These are phyloP conservation scores for Hydropsyche tenuis DNA, from an alignment of 1,140 invertebrate genomes.

Conservation along the genomic window DNA sequence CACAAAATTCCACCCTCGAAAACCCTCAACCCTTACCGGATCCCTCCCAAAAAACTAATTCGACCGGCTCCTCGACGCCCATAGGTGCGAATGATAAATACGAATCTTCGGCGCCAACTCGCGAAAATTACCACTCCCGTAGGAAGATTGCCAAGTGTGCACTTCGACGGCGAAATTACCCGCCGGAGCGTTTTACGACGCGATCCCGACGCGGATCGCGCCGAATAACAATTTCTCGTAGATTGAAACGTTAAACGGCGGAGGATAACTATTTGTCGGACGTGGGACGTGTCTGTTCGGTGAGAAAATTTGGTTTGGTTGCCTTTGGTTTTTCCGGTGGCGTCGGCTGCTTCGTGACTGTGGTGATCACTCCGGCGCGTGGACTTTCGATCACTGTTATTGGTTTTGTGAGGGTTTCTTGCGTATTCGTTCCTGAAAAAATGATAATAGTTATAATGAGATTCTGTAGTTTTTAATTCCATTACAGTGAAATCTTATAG, in stretches of 20 bases:
- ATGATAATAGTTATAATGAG: background rate
- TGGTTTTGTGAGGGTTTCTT: background rate
- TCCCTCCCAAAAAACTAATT: too few relatives aligned
- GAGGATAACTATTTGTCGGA: too few relatives aligned
- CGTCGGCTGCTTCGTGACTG: background rate
- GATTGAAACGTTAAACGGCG: slow-evolving; percentile 13
- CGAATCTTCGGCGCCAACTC: background rate
- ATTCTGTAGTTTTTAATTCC: too few relatives aligned
- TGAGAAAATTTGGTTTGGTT: too few relatives aligned
- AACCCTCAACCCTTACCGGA: too few relatives aligned
- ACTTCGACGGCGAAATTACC: slow-evolving; percentile 45
- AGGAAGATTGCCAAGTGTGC: slow-evolving; percentile 38
- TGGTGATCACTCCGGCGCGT: background rate
- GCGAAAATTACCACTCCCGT: background rate
- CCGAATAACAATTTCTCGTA: slow-evolving; percentile 23
- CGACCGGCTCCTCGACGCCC: too few relatives aligned
- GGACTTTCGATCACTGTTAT: background rate
- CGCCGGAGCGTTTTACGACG: slow-evolving; percentile 30
- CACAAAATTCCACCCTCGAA: too few relatives aligned
- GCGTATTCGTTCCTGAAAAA: background rate
- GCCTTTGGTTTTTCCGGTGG: background rate
- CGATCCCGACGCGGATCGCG: slow-evolving; percentile 9
- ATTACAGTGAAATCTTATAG: too few relatives aligned
- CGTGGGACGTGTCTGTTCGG: too few relatives aligned
- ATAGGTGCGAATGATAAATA: too few relatives aligned